Evolutionary conservation across 2,888 invertebrate species (phyloP).

Genomic region (Agonopterix alstromeriana): DNA sequence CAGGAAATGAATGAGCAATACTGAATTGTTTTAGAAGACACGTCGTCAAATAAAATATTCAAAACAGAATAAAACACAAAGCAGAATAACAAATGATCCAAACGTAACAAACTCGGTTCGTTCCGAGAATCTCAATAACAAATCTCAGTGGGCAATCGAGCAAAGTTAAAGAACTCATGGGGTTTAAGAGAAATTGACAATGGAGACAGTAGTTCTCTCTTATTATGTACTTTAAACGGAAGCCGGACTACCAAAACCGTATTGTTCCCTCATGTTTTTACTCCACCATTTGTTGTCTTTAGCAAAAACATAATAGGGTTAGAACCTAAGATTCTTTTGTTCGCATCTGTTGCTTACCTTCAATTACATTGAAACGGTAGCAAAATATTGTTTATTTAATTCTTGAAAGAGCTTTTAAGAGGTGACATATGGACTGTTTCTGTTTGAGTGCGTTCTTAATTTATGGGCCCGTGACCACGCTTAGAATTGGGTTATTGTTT

Average conservation of each 20-base stretch:
- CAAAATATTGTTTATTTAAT: constrained; percentile 73
- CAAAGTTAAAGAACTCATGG: constrained; percentile 42
- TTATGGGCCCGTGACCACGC: constrained; percentile 56
- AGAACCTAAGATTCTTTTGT: constrained; percentile 51
- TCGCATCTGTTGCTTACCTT: constrained; percentile 52
- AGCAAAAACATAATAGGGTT: constrained; percentile 54
- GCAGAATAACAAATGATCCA: constrained; percentile 6
- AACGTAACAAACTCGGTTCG: constrained; percentile 7
- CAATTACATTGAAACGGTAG: constrained; percentile 54
- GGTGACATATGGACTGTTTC: constrained; percentile 62
- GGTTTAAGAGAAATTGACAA: constrained; percentile 44
- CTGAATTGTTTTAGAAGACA: no score
- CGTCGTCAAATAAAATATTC: not conserved
- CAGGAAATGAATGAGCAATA: no score
- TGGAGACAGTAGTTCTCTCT: constrained; percentile 45
- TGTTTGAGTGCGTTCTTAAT: constrained; percentile 49
- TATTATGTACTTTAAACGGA: constrained; percentile 47
- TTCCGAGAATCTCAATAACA: constrained; percentile 28
- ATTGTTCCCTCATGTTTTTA: constrained; percentile 54
- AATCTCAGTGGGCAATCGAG: constrained; percentile 47
- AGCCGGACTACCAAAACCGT: constrained; percentile 40
- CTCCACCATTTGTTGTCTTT: constrained; percentile 56
- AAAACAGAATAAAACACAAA: constrained; percentile 2
- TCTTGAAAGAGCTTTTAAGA: constrained; percentile 58
- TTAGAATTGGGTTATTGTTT: constrained; percentile 59